A percentile compares a stretch with the other conserved stretches of the same genome.
phyloP scores from a whole-genome alignment of 2,888 invertebrate genomes.

The Ichneumon xanthorius region DNA sequence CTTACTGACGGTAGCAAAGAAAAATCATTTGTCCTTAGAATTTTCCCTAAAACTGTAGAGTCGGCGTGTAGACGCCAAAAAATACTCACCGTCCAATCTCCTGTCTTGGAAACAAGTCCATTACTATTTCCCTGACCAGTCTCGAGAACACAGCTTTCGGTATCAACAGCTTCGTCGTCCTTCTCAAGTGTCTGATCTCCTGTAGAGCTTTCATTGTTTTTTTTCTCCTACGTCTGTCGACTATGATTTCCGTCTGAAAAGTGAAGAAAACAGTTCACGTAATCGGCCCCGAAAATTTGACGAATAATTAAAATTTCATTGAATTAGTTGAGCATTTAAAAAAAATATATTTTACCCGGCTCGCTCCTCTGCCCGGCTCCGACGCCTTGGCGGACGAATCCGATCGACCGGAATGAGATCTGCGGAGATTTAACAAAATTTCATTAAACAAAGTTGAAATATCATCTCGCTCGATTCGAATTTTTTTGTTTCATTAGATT shows the following conservation, averaged over 20 bases:
- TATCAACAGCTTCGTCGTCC: constrained; percentile 80
- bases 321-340: background rate
- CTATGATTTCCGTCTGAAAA: constrained; percentile 66
- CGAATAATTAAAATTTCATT: background rate
- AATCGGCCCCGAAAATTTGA: background rate
- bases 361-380: background rate
- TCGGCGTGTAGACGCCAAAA: too few relatives aligned
- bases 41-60: too few relatives aligned
- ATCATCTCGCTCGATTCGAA: background rate
- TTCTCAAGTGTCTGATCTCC: constrained; percentile 80
- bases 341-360: constrained; percentile 14
- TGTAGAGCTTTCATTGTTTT: constrained; percentile 59
- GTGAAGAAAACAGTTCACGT: background rate
- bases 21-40: too few relatives aligned
- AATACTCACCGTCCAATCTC: constrained; percentile 71
- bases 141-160: constrained; percentile 85
- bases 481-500: background rate
- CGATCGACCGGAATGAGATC: constrained; percentile 17
- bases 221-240: constrained; percentile 28
- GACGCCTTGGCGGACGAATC: constrained; percentile 6
- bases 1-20: too few relatives aligned
- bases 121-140: constrained; percentile 84
- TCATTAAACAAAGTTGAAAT: constrained; percentile 27
- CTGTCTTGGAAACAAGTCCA: constrained; percentile 71
- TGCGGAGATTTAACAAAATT: background rate